These are phyloP conservation scores for Trichomycterus rosablanca DNA, from an alignment of 2,113 vertebrate genomes.

Conservation along the genomic window DNA sequence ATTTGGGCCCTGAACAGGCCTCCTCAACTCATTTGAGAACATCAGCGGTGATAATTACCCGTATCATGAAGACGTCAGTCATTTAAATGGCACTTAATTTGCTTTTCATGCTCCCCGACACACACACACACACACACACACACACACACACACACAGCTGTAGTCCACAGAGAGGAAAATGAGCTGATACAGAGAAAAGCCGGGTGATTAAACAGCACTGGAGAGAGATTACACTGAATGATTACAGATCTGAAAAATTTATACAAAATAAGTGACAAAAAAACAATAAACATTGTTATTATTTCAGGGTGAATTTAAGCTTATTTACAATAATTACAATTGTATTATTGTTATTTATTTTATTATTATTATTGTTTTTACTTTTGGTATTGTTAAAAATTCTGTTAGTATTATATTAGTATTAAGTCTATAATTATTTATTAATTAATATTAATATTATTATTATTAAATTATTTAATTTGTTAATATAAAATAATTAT, in stretches of 20 bases:
- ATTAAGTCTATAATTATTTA: too few species aligned
- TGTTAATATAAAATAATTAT: too few species aligned
- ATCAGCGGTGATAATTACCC: constrained; percentile 50
- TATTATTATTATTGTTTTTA: too few species aligned
- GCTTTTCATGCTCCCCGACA: constrained; percentile 33
- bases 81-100: constrained; percentile 48
- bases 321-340: too few species aligned
- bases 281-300: not conserved
- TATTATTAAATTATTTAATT: too few species aligned
- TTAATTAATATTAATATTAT: too few species aligned
- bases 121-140: constrained; percentile 26
- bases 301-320: too few species aligned
- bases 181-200: constrained; percentile 55
- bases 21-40: constrained; percentile 39
- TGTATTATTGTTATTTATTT: too few species aligned
- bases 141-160: constrained; percentile 23
- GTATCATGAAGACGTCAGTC: constrained; percentile 53
- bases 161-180: constrained; percentile 49
- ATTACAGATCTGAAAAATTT: constrained; percentile 57
- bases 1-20: constrained; percentile 30
- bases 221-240: constrained; percentile 59
- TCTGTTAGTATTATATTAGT: too few species aligned
- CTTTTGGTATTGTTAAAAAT: too few species aligned
- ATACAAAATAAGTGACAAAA: constrained; percentile 12
- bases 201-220: constrained; percentile 52